Conservation (phyloP, 2,113 vertebrate genomes). For the Phycodurus eques region DNA sequence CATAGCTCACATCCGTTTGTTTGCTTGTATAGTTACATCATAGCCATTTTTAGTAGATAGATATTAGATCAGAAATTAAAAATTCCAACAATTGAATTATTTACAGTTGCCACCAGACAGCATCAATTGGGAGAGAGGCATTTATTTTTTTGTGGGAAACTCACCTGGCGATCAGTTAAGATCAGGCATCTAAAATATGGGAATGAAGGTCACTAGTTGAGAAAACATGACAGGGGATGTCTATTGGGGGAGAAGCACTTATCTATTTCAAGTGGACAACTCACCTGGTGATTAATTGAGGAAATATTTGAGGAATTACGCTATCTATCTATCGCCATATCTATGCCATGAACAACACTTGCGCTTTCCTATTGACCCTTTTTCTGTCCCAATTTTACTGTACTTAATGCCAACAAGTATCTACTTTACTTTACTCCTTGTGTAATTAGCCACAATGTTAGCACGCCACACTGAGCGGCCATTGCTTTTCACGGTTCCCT, state of each 20-base stretch:
- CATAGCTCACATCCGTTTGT: too few relatives aligned
- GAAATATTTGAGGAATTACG: too few relatives aligned
- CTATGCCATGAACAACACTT: background rate
- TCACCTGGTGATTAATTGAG: background rate
- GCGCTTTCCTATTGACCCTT: background rate
- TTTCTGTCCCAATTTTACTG: background rate
- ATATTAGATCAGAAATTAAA: too few relatives aligned
- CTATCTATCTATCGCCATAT: background rate
- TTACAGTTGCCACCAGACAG: too few relatives aligned
- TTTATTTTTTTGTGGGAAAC: background rate
- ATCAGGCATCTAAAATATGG: background rate
- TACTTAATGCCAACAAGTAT: background rate
- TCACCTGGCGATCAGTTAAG: background rate
- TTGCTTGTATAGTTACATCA: too few relatives aligned
- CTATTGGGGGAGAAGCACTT: background rate
- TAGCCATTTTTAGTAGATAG: too few relatives aligned
- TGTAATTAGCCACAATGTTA: constrained; percentile 26
- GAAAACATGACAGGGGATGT: background rate
- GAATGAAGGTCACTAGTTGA: background rate
- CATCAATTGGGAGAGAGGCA: too few relatives aligned
- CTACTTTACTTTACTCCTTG: background rate
- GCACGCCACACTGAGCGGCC: constrained; percentile 12
- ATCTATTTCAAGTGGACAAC: background rate
- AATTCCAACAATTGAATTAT: too few relatives aligned
- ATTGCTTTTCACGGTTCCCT: constrained; percentile 20